phyloP scores from a whole-genome alignment of 1,140 invertebrate species.

The Procambarus clarkii region DNA sequence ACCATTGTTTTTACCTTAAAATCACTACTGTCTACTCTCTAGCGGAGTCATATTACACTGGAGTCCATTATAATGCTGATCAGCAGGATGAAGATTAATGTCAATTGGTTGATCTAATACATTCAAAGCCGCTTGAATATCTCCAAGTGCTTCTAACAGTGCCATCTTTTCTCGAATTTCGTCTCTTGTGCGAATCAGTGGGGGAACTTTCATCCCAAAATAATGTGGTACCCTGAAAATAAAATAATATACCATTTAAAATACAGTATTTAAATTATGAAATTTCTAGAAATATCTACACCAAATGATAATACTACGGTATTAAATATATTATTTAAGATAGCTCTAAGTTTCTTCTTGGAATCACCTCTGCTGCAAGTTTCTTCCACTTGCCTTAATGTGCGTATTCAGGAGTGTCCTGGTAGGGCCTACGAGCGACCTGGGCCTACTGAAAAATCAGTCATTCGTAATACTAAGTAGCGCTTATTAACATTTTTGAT shows the following conservation, averaged over 20 bases:
- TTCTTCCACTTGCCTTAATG: too few species aligned
- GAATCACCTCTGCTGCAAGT: too few species aligned
- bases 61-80: slow-evolving; percentile 79
- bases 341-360: too few species aligned
- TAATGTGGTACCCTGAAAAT: slow-evolving; percentile 79
- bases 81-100: slow-evolving; percentile 77
- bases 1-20: slow-evolving; percentile 65
- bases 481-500: too few species aligned
- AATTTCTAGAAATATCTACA: too few species aligned
- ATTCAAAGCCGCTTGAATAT: slow-evolving; percentile 80
- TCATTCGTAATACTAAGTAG: too few species aligned
- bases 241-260: not conserved
- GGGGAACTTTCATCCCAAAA: slow-evolving; percentile 77
- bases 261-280: too few species aligned
- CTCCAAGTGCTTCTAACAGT: slow-evolving; percentile 79
- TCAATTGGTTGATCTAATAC: slow-evolving; percentile 76
- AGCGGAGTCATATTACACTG: slow-evolving; percentile 74
- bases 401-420: too few species aligned
- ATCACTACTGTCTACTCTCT: slow-evolving; percentile 74
- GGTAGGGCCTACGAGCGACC: too few species aligned
- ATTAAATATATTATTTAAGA: too few species aligned
- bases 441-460: too few species aligned
- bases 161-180: slow-evolving; percentile 77
- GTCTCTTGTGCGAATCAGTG: slow-evolving; percentile 73
- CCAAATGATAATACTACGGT: too few species aligned